Conservation (phyloP, 2,113 vertebrate species). For the Caracal caracal region DNA sequence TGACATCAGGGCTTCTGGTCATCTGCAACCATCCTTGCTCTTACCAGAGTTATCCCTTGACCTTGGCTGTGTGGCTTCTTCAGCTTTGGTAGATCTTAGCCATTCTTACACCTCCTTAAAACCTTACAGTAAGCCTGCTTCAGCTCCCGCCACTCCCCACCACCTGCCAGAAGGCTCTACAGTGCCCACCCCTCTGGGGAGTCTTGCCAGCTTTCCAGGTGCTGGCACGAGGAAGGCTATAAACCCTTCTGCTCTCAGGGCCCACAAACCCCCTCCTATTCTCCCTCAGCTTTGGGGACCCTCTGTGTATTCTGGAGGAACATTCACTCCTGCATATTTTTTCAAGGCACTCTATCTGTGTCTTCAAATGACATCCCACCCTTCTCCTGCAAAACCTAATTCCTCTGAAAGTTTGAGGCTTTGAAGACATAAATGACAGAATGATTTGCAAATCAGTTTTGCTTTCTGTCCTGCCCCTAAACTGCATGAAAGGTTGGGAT, state of each 20-base stretch:
- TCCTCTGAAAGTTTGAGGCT: conserved; percentile 11
- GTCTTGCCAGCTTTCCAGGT: neutral
- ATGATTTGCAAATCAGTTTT: neutral
- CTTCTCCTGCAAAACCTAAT: neutral
- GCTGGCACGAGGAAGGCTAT: neutral
- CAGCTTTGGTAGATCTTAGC: neutral
- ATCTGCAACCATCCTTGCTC: neutral
- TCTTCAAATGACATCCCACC: neutral
- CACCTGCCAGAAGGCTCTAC: too few species aligned
- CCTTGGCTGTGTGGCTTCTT: neutral
- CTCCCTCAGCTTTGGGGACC: neutral
- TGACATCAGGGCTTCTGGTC: neutral
- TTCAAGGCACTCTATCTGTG: neutral
- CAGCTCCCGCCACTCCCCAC: neutral
- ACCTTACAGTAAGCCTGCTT: neutral
- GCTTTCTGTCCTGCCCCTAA: neutral
- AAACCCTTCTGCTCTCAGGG: neutral
- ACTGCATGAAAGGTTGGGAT: neutral
- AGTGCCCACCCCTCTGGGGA: neutral
- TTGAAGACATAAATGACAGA: neutral
- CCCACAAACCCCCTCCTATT: too few species aligned
- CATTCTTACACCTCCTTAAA: too few species aligned
- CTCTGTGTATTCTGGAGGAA: neutral
- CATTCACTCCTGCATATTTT: neutral
- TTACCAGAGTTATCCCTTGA: neutral